phyloP scores from a whole-genome alignment of 2,113 vertebrate species.

The Xenopus laevis region DNA sequence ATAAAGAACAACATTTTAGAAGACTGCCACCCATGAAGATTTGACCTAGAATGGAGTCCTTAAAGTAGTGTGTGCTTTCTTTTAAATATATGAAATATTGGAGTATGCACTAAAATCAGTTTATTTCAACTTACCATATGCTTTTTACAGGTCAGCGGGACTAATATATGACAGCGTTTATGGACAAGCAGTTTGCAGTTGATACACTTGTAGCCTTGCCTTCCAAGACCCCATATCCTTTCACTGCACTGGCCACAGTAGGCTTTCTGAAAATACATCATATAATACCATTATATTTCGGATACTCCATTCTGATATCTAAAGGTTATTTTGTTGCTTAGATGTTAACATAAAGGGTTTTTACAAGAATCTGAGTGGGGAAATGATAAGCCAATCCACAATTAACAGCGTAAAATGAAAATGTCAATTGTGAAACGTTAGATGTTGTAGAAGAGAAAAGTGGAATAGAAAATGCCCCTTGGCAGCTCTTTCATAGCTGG shows the following conservation, averaged over 20 bases:
- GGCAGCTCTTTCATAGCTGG: background rate
- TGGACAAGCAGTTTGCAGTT: constrained; percentile 96
- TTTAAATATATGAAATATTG: no score
- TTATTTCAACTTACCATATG: constrained; percentile 84
- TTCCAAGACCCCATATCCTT: constrained; percentile 96
- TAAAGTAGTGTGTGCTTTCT: no score
- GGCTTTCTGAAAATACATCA: constrained; percentile 68
- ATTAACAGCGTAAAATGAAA: background rate
- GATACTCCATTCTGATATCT: background rate
- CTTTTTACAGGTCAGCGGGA: constrained; percentile 92
- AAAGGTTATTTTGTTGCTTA: constrained; percentile 8
- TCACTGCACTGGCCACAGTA: constrained; percentile 94
- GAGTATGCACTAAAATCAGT: no score
- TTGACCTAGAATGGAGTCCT: no score
- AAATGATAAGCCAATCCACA: background rate
- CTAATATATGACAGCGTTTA: constrained; percentile 94
- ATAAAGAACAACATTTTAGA: no score
- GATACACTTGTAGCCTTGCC: constrained; percentile 98
- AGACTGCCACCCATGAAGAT: no score
- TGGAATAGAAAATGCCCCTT: constrained; percentile 8
- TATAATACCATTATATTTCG: background rate
- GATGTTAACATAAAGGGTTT: background rate
- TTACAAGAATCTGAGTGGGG: background rate
- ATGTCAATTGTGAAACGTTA: background rate
- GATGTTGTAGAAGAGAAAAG: background rate